Evolutionary conservation across 2,113 vertebrate genomes (phyloP), one percentile per base, ranked within the genome.

Genomic region (Charadrius vociferus): DNA sequence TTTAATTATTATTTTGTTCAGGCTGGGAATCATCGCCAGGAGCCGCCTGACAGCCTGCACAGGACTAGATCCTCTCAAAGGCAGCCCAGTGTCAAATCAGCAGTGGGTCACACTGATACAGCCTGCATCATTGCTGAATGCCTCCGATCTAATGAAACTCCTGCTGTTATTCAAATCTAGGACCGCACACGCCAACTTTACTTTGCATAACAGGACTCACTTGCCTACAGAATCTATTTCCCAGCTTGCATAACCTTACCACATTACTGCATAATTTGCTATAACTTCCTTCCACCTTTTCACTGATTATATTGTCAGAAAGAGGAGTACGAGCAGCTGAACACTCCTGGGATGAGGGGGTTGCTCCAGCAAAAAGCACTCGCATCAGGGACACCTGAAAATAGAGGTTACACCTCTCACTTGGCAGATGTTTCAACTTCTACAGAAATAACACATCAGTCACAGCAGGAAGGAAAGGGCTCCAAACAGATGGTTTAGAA

Each of bases 91-190:
- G 18, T 37, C 56, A 74, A 19, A 50, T 0, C 41, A 58, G 56
- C 41, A 29, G 62, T 36, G 12, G 68, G 26, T 67, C 55, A 23
- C 2, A 0, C 13, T 3, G 22, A 18, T 4, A 27, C 34, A 52
- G 39, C 29, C 52, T 6, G 30, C 67, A 21, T 3, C 11, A 0
- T 2, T 23, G 10, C 83, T 8, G 2, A 30, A 13, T 6, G 43
- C 29, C 18, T 49, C 45, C 1, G 1, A 50, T 65, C 56, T 27
- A 52, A 52, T 2, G 5, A 32, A 71, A 19, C 45, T 58, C 50
- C 85, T 9, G 8, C 29, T 62, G 67, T 8, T 56, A 37, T 13
- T 56, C 47, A 14, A 23, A 61, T 4, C 36, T 7, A 52, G 50
- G 71, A 14, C 45, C 12, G 37, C 56, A 43, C 23, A 23, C 1